Evolutionary conservation across 2,113 vertebrate species (phyloP).

Genomic region (Apaloderma vittatum): DNA sequence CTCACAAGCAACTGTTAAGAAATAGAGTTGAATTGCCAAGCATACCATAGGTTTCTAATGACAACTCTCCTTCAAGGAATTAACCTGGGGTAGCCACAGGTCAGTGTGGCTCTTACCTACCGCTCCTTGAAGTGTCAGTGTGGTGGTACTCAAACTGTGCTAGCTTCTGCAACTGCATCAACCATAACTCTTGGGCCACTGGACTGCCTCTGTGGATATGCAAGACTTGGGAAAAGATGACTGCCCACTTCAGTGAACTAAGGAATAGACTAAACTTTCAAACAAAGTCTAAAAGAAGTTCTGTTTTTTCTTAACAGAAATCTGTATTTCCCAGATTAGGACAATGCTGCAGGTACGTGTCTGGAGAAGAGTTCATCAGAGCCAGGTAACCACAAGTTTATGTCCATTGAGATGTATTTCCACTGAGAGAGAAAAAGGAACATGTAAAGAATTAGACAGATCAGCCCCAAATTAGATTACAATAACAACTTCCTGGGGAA

Average conservation of each 20-base stretch:
- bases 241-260: neutral
- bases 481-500: neutral
- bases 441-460: neutral
- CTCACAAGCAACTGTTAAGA: neutral
- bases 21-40: neutral
- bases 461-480: neutral
- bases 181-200: neutral
- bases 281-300: neutral
- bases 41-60: neutral
- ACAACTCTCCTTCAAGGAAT: neutral
- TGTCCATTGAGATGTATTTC: neutral
- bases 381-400: neutral
- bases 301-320: neutral
- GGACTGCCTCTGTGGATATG: neutral
- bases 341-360: neutral
- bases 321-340: neutral
- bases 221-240: neutral
- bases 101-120: neutral
- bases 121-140: neutral
- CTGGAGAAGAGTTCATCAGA: neutral
- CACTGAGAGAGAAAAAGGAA: neutral
- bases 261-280: neutral
- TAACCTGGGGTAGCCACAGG: neutral
- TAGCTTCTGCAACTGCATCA: neutral
- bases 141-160: neutral